A percentile compares a stretch with the other conserved stretches of the same genome.
phyloP scores from a whole-genome alignment of 1,140 invertebrate species.

The Scylla paramamosain region DNA sequence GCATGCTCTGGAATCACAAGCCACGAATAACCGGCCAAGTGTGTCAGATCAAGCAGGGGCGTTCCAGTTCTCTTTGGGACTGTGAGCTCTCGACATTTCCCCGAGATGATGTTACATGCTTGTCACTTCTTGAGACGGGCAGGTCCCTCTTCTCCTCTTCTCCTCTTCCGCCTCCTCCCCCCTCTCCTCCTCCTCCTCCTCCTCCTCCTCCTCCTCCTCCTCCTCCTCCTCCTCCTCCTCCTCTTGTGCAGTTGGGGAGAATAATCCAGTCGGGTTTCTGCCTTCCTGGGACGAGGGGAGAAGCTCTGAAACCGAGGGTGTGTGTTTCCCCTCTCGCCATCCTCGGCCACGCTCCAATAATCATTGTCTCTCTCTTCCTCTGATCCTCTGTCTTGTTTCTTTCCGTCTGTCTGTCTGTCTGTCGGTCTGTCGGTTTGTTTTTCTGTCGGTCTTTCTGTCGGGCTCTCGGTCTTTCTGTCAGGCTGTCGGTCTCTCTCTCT shows the following conservation, averaged over 20 bases:
- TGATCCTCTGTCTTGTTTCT: neutral
- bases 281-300: neutral
- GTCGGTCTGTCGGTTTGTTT: no score
- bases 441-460: no score
- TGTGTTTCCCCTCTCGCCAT: neutral
- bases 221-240: neutral
- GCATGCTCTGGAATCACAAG: no score
- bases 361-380: neutral
- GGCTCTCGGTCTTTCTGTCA: no score
- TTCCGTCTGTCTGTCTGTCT: neutral
- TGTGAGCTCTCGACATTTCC: no score
- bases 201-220: neutral
- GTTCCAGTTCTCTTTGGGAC: no score
- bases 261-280: neutral
- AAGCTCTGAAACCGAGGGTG: neutral
- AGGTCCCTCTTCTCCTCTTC: neutral
- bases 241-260: conserved; percentile 9
- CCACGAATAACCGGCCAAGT: no score
- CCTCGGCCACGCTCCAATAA: conserved; percentile 9
- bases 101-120: no score
- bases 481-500: no score
- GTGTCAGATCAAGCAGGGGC: no score
- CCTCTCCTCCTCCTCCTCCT: neutral
- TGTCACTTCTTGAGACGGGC: no score
- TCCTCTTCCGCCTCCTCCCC: neutral